A percentile compares a stretch with the other conserved stretches of the same genome.
Evolutionary conservation across 2,888 invertebrate species (phyloP).

Genomic region (Patella ulyssiponensis): DNA sequence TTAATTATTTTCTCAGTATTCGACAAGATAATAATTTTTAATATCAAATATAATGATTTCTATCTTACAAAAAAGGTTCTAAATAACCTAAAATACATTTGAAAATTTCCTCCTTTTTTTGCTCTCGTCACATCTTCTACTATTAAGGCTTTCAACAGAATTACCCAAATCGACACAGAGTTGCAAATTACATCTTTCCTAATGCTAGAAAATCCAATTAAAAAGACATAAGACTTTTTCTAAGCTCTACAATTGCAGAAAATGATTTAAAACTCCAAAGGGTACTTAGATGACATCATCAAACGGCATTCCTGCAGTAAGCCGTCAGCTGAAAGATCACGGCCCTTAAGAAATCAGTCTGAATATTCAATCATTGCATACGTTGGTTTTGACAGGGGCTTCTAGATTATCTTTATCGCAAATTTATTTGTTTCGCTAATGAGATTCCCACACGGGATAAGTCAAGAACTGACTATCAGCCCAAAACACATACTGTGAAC

Average conservation of each 20-base stretch:
- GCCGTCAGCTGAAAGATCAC: background rate
- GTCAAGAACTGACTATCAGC: background rate
- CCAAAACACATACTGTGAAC: background rate
- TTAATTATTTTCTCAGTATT: too few species aligned
- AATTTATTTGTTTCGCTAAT: background rate
- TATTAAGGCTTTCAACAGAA: too few species aligned
- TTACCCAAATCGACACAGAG: too few species aligned
- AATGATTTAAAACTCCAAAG: background rate
- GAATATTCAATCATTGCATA: background rate
- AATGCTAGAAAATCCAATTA: background rate
- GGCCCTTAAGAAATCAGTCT: background rate
- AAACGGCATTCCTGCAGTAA: background rate
- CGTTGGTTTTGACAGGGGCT: background rate
- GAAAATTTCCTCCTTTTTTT: too few species aligned
- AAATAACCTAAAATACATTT: too few species aligned
- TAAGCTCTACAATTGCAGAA: background rate
- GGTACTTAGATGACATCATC: slow-evolving; percentile 11
- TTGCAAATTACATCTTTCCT: too few species aligned
- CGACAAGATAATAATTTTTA: too few species aligned
- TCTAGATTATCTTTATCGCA: background rate
- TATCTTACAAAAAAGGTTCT: too few species aligned
- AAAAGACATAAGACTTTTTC: background rate
- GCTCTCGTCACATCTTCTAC: too few species aligned
- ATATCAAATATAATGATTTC: too few species aligned
- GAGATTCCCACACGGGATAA: background rate